phyloP scores from a whole-genome alignment of 2,113 vertebrate species.

The Calypte anna region DNA sequence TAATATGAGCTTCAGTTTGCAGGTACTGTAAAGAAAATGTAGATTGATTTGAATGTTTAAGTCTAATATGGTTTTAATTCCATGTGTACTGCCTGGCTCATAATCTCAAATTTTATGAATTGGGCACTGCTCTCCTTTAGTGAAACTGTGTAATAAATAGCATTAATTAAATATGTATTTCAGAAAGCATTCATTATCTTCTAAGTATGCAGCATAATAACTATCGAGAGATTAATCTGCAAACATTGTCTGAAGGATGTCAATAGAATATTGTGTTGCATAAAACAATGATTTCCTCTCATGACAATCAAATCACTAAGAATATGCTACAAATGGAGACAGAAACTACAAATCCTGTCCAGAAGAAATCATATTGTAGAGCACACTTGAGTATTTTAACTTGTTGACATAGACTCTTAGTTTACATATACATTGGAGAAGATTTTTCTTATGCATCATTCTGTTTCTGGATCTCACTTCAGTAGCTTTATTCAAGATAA shows the following conservation, averaged over 20 bases:
- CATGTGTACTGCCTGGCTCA: neutral
- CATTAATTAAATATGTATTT: conserved; percentile 25
- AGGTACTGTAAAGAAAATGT: conserved; percentile 46
- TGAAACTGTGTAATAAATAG: neutral
- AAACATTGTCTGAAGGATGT: neutral
- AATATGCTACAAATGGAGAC: neutral
- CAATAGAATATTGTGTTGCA: neutral
- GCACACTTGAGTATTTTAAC: neutral
- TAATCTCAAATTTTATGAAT: neutral
- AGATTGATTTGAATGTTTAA: conserved; percentile 61
- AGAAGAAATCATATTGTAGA: neutral
- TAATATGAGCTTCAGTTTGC: conserved; percentile 22
- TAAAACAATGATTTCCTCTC: neutral
- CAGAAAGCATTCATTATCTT: conserved; percentile 1
- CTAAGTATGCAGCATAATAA: neutral
- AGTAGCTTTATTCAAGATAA: neutral
- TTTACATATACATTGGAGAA: neutral
- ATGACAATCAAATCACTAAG: neutral
- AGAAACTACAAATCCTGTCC: neutral
- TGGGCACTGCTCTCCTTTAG: neutral
- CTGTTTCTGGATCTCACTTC: neutral
- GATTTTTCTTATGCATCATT: neutral
- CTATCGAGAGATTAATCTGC: neutral
- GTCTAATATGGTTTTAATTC: conserved; percentile 45
- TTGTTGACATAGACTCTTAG: neutral